Conservation (phyloP, 2,888 invertebrate species). For the Eupelmus urozonus region DNA sequence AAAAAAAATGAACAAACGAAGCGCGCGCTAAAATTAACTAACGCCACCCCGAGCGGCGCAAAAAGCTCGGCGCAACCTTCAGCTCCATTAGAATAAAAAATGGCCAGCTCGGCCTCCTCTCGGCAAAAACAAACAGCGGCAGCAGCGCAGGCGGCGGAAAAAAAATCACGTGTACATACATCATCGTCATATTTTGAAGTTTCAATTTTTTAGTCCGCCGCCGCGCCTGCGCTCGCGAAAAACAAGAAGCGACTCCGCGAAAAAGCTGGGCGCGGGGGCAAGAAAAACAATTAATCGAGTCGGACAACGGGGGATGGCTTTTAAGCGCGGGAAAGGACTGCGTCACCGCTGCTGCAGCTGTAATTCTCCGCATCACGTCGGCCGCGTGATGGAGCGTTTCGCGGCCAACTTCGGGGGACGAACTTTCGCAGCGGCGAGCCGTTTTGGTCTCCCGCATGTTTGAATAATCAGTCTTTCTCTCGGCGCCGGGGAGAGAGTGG, state of each 20-base stretch:
- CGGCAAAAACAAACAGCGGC: conserved; percentile 6
- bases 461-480: conserved; percentile 52
- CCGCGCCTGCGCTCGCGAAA: too few species aligned
- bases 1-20: not conserved
- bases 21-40: not conserved
- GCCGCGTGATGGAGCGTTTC: conserved; percentile 44
- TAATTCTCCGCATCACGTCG: not conserved
- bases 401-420: not conserved
- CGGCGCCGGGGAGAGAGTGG: too few species aligned
- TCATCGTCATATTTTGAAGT: conserved; percentile 56
- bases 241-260: not conserved
- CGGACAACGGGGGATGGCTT: conserved; percentile 29
- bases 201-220: conserved; percentile 35
- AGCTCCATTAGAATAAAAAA: conserved; percentile 36
- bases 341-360: conserved; percentile 16
- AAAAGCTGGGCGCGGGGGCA: not conserved
- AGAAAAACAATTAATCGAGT: conserved; percentile 57
- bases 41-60: not conserved
- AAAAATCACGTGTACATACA: conserved; percentile 39
- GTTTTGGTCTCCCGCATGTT: not conserved
- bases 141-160: not conserved
- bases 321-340: conserved; percentile 29
- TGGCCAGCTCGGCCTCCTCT: not conserved
- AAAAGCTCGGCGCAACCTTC: not conserved
- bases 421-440: conserved; percentile 10